phyloP scores from a whole-genome alignment of 2,797 vertebrate species.

The Sebastes nivosus region DNA sequence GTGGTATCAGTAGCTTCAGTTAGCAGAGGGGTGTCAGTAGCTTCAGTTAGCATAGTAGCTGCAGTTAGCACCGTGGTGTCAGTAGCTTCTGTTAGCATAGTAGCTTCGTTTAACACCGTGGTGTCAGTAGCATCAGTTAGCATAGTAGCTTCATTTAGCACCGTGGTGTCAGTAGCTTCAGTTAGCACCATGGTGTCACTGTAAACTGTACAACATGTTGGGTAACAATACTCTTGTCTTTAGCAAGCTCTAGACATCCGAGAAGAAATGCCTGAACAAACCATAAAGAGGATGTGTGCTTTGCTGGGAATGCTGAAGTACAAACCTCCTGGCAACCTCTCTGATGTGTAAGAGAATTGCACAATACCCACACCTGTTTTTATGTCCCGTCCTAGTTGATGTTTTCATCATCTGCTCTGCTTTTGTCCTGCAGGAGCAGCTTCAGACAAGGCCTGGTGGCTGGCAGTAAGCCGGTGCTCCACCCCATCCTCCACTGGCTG shows the following conservation, averaged over 20 bases:
- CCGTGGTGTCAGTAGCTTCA: too few relatives aligned
- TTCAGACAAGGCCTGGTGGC: conserved; percentile 94
- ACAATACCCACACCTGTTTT: neutral
- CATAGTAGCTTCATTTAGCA: too few relatives aligned
- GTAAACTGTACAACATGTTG: neutral
- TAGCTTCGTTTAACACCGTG: too few relatives aligned
- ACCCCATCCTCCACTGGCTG: conserved; percentile 94
- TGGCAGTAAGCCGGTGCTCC: conserved; percentile 93
- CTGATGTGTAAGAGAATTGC: conserved; percentile 87
- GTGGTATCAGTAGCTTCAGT: too few relatives aligned
- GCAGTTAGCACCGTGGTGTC: too few relatives aligned
- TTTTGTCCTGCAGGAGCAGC: conserved; percentile 81
- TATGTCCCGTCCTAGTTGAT: neutral
- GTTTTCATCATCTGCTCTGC: neutral
- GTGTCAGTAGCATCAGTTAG: too few relatives aligned
- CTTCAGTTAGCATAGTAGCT: too few relatives aligned
- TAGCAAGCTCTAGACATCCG: conserved; percentile 95
- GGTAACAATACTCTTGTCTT: conserved; percentile 2
- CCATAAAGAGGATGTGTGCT: conserved; percentile 91
- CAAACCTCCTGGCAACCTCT: conserved; percentile 86
- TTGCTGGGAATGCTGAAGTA: conserved; percentile 95
- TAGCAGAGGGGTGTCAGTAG: too few relatives aligned
- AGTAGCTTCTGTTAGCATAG: too few relatives aligned
- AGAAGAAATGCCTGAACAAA: conserved; percentile 96
- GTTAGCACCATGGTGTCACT: neutral